A percentile compares a stretch with the other conserved stretches of the same genome.
Conservation (phyloP, 2,888 invertebrate genomes). For the Lithophane ornitopus region DNA sequence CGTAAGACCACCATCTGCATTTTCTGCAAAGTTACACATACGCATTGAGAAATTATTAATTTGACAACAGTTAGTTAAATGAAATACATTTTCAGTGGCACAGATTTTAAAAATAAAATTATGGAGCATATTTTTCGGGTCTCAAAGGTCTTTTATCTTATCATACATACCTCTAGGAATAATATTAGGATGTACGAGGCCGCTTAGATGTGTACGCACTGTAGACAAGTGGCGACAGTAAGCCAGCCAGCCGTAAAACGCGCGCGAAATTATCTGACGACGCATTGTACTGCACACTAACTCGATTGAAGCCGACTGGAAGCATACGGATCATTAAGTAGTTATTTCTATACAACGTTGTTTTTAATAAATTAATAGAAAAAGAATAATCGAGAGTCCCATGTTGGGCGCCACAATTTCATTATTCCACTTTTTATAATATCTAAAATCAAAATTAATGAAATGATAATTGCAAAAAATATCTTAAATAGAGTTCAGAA, state of each 20-base stretch:
- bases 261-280: slow-evolving; percentile 97
- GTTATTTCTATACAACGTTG: no score
- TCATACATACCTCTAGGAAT: slow-evolving; percentile 89
- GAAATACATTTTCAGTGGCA: background rate
- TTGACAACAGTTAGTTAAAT: background rate
- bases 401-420: slow-evolving; percentile 6
- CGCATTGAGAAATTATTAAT: background rate
- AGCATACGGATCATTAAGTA: slow-evolving; percentile 4
- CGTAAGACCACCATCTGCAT: slow-evolving; percentile 93
- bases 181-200: slow-evolving; percentile 95
- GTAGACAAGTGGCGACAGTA: slow-evolving; percentile 98
- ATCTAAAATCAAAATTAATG: background rate
- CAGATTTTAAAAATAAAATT: background rate
- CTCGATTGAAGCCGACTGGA: slow-evolving; percentile 91
- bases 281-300: slow-evolving; percentile 98
- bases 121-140: background rate
- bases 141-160: no score
- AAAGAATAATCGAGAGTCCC: background rate
- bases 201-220: slow-evolving; percentile 97
- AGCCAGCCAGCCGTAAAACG: slow-evolving; percentile 99
- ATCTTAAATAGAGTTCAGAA: no score
- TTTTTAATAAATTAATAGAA: no score
- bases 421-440: background rate
- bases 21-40: slow-evolving; percentile 81
- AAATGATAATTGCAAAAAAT: background rate